A percentile compares a stretch with the other conserved stretches of the same genome.
phyloP scores from a whole-genome alignment of 2,797 vertebrate species.

The Gambusia yucatana region DNA sequence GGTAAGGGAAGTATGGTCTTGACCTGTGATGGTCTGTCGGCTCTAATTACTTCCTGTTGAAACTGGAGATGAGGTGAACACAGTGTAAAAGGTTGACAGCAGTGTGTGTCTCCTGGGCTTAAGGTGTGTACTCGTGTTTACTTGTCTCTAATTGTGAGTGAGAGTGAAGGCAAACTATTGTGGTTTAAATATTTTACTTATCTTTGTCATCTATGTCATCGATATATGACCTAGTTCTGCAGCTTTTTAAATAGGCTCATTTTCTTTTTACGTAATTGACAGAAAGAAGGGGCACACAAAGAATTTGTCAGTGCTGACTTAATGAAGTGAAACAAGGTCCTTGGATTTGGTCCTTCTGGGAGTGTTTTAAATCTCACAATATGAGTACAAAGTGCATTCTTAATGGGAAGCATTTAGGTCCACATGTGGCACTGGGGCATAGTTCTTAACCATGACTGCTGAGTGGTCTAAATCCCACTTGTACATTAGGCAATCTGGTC shows the following conservation, averaged over 20 bases:
- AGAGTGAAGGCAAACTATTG: slow-evolving; percentile 14
- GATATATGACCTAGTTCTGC: slow-evolving; percentile 25
- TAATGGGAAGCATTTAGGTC: slow-evolving; percentile 33
- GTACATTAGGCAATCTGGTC: slow-evolving; percentile 24
- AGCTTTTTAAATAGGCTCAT: slow-evolving; percentile 12
- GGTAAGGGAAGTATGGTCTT: slow-evolving; percentile 64
- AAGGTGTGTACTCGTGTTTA: background rate
- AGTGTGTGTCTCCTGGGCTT: slow-evolving; percentile 24
- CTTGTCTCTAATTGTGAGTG: background rate
- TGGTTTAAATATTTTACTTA: slow-evolving; percentile 22
- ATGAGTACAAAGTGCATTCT: slow-evolving; percentile 16
- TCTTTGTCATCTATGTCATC: slow-evolving; percentile 20
- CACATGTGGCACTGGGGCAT: slow-evolving; percentile 18
- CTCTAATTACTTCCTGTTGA: slow-evolving; percentile 78
- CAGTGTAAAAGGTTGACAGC: slow-evolving; percentile 40
- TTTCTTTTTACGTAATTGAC: slow-evolving; percentile 5
- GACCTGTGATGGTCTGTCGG: slow-evolving; percentile 71
- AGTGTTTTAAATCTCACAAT: slow-evolving; percentile 29
- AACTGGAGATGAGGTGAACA: slow-evolving; percentile 62
- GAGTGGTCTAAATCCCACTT: slow-evolving; percentile 34
- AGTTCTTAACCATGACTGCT: slow-evolving; percentile 13
- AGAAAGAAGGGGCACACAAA: slow-evolving; percentile 12
- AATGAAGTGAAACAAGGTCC: slow-evolving; percentile 27
- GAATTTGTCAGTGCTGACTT: slow-evolving; percentile 11
- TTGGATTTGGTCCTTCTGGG: slow-evolving; percentile 26